Conservation (phyloP, 2,888 invertebrate genomes). For the Atethmia centrago region DNA sequence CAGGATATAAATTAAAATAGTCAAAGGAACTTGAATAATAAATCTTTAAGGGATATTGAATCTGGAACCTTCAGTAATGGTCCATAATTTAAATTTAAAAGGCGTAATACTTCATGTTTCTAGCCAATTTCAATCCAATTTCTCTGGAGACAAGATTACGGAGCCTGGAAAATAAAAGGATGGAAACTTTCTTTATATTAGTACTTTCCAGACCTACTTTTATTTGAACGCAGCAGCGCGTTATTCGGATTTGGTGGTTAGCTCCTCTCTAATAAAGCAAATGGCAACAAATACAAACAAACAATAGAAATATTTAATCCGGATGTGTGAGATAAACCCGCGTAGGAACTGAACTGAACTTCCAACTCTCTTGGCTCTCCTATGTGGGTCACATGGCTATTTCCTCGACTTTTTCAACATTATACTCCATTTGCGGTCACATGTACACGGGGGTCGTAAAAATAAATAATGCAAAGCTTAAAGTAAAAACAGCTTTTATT, state of each 20-base stretch:
- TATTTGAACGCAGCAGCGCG: slow-evolving; percentile 3
- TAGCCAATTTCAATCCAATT: slow-evolving; percentile 31
- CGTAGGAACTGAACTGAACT: neutral
- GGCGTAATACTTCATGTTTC: slow-evolving; percentile 41
- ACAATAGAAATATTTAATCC: slow-evolving; percentile 26
- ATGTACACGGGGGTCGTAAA: slow-evolving; percentile 39
- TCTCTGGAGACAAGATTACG: slow-evolving; percentile 28
- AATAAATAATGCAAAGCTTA: slow-evolving; percentile 49
- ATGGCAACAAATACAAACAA: neutral
- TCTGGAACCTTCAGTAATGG: slow-evolving; percentile 48
- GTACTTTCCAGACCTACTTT: slow-evolving; percentile 19
- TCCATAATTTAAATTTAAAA: slow-evolving; percentile 46
- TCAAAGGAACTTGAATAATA: slow-evolving; percentile 54
- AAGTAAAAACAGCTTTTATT: slow-evolving; percentile 44
- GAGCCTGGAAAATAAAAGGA: slow-evolving; percentile 28
- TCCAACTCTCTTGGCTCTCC: slow-evolving; percentile 1
- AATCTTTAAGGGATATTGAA: slow-evolving; percentile 64
- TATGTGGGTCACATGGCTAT: slow-evolving; percentile 21
- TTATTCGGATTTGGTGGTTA: slow-evolving; percentile 16
- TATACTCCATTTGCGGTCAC: slow-evolving; percentile 27
- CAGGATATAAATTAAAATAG: slow-evolving; percentile 56
- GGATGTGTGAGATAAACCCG: slow-evolving; percentile 2
- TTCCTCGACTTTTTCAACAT: slow-evolving; percentile 35
- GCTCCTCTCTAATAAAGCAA: neutral
- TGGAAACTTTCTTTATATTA: slow-evolving; percentile 23